These are phyloP conservation scores for Myopa testacea DNA, from an alignment of 2,888 invertebrate genomes.

Conservation along the genomic window DNA sequence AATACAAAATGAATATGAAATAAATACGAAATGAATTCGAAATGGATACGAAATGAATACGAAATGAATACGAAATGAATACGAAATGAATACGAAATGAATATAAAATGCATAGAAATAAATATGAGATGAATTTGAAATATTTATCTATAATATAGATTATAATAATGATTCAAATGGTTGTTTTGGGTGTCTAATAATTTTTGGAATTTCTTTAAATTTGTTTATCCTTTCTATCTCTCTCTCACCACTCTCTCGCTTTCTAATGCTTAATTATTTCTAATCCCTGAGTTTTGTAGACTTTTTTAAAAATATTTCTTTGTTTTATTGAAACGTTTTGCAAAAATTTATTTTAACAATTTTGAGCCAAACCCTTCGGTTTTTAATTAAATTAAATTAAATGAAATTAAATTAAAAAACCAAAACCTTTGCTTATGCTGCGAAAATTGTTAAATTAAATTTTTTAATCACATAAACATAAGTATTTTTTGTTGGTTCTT, in stretches of 20 bases:
- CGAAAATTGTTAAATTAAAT: slow-evolving; percentile 44
- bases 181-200: too few relatives aligned
- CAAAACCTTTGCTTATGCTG: neutral
- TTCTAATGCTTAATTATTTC: neutral
- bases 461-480: slow-evolving; percentile 26
- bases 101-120: too few relatives aligned
- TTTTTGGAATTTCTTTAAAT: neutral
- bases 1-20: too few relatives aligned
- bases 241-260: neutral
- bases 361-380: slow-evolving; percentile 47
- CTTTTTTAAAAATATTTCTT: neutral
- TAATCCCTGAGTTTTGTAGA: slow-evolving; percentile 16
- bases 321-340: slow-evolving; percentile 32
- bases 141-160: too few relatives aligned
- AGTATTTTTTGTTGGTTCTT: slow-evolving; percentile 15
- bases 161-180: too few relatives aligned
- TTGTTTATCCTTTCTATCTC: neutral
- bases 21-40: too few relatives aligned
- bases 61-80: too few relatives aligned
- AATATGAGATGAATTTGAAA: too few relatives aligned
- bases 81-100: too few relatives aligned
- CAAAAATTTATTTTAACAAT: slow-evolving; percentile 50
- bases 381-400: neutral
- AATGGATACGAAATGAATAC: too few relatives aligned
- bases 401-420: neutral